These are phyloP conservation scores for Agonopterix heracliana DNA, from an alignment of 2,888 invertebrate genomes.

Conservation along the genomic window DNA sequence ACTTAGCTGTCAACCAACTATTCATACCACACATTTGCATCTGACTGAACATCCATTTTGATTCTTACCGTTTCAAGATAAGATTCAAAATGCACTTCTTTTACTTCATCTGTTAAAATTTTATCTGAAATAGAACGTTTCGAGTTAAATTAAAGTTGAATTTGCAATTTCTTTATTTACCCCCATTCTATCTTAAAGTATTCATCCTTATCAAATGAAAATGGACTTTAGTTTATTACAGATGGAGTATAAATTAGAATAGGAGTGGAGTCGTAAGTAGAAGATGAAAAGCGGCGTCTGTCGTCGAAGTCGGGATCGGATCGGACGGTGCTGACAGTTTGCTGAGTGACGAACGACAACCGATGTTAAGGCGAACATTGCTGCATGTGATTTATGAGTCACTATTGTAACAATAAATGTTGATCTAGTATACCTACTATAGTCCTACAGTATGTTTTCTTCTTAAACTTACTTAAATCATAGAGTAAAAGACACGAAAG, in stretches of 20 bases:
- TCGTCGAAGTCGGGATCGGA: constrained; percentile 10
- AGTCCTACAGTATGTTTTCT: too few species aligned
- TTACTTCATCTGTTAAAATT: background rate
- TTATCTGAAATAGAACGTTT: background rate
- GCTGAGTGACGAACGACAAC: constrained; percentile 15
- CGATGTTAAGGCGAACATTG: constrained; percentile 4
- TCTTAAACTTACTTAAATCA: too few species aligned
- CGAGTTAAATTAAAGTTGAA: constrained; percentile 11
- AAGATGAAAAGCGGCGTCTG: constrained; percentile 18
- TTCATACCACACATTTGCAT: background rate
- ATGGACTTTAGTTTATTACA: background rate
- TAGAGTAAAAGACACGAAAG: too few species aligned
- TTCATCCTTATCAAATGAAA: constrained; percentile 6
- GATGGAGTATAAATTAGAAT: constrained; percentile 2
- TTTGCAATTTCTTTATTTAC: constrained; percentile 2
- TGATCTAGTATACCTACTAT: too few species aligned
- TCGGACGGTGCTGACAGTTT: constrained; percentile 8
- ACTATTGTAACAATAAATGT: background rate
- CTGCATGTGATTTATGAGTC: constrained; percentile 3
- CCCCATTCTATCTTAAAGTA: constrained; percentile 7
- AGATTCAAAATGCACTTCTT: too few species aligned
- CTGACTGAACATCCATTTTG: background rate
- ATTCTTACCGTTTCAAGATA: background rate
- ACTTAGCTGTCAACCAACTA: background rate
- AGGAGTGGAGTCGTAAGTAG: background rate